Percentiles rank a stretch among this genome's conserved stretches.
phyloP scores from a whole-genome alignment of 2,797 vertebrate species.

The Macroramphosus scolopax region DNA sequence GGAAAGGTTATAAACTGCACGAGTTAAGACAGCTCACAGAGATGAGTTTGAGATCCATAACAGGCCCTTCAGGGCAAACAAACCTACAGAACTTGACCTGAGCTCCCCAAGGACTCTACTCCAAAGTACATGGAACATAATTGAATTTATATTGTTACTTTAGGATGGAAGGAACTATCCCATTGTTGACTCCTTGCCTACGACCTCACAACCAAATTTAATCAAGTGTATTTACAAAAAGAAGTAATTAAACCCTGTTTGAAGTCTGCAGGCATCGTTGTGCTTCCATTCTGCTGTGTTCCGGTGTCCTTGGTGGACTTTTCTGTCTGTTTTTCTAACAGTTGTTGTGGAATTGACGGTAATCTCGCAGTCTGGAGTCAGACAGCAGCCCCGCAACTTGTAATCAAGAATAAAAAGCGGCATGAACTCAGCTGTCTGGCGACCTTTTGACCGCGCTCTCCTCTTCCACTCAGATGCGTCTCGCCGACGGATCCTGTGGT shows the following conservation, averaged over 20 bases:
- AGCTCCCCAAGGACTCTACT: conserved; percentile 22
- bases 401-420: conserved; percentile 14
- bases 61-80: conserved; percentile 60
- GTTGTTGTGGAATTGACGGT: too few species aligned
- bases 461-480: conserved; percentile 23
- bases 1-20: conserved; percentile 51
- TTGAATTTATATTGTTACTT: conserved; percentile 34
- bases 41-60: conserved; percentile 66
- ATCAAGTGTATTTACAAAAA: too few species aligned
- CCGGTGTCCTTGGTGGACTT: too few species aligned
- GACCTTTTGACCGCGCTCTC: conserved; percentile 2
- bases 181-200: too few species aligned
- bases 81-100: conserved; percentile 48
- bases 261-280: too few species aligned
- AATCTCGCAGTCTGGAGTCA: too few species aligned
- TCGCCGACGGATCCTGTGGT: neutral
- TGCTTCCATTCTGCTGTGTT: too few species aligned
- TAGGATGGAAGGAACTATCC: too few species aligned
- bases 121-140: conserved; percentile 26
- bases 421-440: conserved; percentile 5
- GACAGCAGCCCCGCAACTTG: neutral
- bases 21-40: conserved; percentile 52
- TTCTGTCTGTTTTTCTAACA: neutral
- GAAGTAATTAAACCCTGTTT: too few species aligned
- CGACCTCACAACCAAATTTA: conserved; percentile 32